Conservation (phyloP, 30 jellyfish, hydroid and myxozoan genomes). For the Aurelia sp. region DNA sequence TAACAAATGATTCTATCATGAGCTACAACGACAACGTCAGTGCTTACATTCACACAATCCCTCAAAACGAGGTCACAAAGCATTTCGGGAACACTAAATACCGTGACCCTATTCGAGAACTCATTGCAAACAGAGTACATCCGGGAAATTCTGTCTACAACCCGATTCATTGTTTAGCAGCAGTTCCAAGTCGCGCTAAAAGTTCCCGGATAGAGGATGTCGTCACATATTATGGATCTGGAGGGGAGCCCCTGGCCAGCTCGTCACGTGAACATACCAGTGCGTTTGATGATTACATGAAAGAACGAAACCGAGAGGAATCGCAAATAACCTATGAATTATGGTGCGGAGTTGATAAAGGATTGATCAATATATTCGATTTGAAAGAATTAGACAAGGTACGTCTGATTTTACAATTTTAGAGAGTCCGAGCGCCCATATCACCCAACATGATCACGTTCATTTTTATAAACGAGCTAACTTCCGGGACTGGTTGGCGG, state of each 20-base stretch:
- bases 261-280: conserved; percentile 31
- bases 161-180: conserved; percentile 90
- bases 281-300: conserved; percentile 22
- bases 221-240: conserved; percentile 55
- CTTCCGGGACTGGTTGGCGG: too few relatives aligned
- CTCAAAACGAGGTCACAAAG: conserved; percentile 46
- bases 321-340: conserved; percentile 62
- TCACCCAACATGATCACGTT: too few relatives aligned
- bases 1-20: conserved; percentile 70
- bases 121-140: conserved; percentile 57
- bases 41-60: conserved; percentile 39
- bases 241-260: conserved; percentile 67
- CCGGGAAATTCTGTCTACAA: conserved; percentile 47
- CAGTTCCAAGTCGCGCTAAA: conserved; percentile 74
- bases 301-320: neutral
- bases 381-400: conserved; percentile 54
- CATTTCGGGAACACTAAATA: conserved; percentile 32
- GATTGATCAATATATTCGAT: conserved; percentile 82
- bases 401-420: neutral
- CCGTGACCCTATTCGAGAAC: conserved; percentile 58
- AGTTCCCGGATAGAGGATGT: conserved; percentile 52
- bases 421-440: too few relatives aligned
- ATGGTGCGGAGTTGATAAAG: conserved; percentile 98
- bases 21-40: conserved; percentile 76
- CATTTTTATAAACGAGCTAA: too few relatives aligned